Evolutionary conservation across 2,113 vertebrate species (phyloP), one percentile per base, ranked within the genome.

Genomic region (Rhodinocichla rosea): DNA sequence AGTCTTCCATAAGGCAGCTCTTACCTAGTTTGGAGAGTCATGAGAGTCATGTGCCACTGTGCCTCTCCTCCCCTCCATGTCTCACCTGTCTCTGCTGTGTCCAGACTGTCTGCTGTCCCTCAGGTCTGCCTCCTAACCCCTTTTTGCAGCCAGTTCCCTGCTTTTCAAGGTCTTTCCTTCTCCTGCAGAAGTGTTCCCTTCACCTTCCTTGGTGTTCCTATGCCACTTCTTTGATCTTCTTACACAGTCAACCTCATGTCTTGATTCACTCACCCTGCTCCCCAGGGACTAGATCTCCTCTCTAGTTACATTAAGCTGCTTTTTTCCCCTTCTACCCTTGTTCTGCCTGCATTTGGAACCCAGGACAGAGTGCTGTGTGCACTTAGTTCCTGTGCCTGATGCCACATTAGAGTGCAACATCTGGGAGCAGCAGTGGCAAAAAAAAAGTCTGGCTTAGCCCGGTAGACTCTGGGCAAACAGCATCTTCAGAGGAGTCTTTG

Each of bases 171-270:
- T 40, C 28, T 85, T 74, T 16, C 4, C 14, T 79, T 49, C 37
- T 50, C 32, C 21, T 73, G 6, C 21, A 82, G 23, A 71, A 12
- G 8, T 69, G 26, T 55, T 76, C 9, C 23, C 32, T 76, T 90
- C 56, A 42, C 16, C 10, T 55, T 42, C 24, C 17, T 50, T 47
- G 39, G 2, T 64, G 16, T 56, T 79, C 24, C 40, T 4, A 0
- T 73, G 35, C 30, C 42, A 70, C 12, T 50, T 81, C 27, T 35
- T 11, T 13, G n/a, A 24, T 71, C 27, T 57, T 75, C 63, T 49
- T 37, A 32, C 44, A 28, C 0, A 1, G 16, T 69, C n/a, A 6
- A 0, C 24, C n/a, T 32, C 39, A 6, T n/a, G 8, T 30, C 22
- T 50, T 1, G 1, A 11, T 56, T 70, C 28, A 21, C 19, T 74